Percentiles rank a stretch among this genome's conserved stretches.
These are phyloP conservation scores for Cryptotermes secundus DNA, from an alignment of 1,140 invertebrate genomes.

Conservation along the genomic window DNA sequence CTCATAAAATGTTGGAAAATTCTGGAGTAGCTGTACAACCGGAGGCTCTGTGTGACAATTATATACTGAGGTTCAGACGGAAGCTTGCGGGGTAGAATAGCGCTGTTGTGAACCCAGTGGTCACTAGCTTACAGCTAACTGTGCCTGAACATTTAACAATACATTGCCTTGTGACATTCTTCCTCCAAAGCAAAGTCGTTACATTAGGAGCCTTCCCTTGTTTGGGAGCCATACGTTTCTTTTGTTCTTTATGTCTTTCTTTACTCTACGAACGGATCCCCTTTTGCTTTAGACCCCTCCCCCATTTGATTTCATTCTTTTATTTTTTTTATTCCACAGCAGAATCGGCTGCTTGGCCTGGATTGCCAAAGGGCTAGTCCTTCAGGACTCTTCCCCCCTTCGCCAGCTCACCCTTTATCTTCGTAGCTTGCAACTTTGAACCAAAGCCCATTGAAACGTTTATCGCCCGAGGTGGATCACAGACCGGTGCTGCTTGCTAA, in stretches of 20 bases:
- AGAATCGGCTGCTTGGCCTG: not conserved
- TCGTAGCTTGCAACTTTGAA: not conserved
- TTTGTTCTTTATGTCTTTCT: slow-evolving; percentile 14
- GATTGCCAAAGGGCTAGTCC: slow-evolving; percentile 1
- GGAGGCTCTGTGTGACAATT: too few species aligned
- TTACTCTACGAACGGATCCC: not conserved
- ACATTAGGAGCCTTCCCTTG: not conserved
- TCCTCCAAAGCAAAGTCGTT: not conserved
- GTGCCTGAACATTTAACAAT: not conserved
- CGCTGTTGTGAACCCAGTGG: too few species aligned
- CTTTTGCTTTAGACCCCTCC: not conserved
- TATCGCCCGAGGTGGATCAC: not conserved
- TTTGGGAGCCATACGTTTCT: not conserved
- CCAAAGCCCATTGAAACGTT: slow-evolving; percentile 6
- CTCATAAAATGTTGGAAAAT: too few species aligned
- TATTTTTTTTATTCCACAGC: slow-evolving; percentile 11
- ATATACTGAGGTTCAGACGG: too few species aligned
- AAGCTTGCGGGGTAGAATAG: too few species aligned
- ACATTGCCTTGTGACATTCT: not conserved
- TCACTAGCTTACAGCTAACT: too few species aligned
- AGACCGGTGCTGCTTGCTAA: slow-evolving; percentile 3
- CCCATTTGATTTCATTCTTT: slow-evolving; percentile 16
- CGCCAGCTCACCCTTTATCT: not conserved
- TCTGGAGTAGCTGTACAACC: too few species aligned
- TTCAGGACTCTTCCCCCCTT: not conserved